Percentiles rank a stretch among this genome's conserved stretches.
Evolutionary conservation across 2,113 vertebrate genomes (phyloP).

Genomic region (Gallinago media): DNA sequence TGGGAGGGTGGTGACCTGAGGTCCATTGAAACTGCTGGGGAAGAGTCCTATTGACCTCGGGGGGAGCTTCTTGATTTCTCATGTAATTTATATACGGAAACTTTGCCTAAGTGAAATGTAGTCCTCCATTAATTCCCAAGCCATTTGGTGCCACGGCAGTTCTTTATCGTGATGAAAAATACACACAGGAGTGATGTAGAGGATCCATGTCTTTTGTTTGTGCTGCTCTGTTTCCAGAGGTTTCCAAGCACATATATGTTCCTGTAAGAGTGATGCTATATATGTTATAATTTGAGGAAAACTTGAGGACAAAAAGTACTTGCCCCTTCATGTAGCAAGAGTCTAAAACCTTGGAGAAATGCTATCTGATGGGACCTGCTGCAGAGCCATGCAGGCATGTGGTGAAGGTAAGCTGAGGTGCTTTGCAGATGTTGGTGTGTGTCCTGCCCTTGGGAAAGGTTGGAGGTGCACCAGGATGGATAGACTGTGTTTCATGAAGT

Average conservation of each 20-base stretch:
- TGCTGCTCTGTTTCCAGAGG: background rate
- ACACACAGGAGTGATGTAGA: background rate
- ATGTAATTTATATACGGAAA: fast-evolving
- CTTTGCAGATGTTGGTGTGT: background rate
- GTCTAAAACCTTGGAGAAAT: background rate
- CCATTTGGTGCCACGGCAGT: background rate
- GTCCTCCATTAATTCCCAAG: background rate
- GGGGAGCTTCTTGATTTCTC: background rate
- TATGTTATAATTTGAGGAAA: background rate
- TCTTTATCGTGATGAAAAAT: background rate
- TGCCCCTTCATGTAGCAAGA: background rate
- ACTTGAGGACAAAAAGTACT: background rate
- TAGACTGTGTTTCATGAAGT: background rate
- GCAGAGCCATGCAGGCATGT: fast-evolving
- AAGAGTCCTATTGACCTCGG: background rate
- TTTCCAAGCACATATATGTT: background rate
- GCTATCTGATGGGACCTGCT: fast-evolving
- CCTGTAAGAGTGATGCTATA: background rate
- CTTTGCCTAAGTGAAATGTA: background rate
- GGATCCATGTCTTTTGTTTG: background rate
- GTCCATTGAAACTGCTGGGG: background rate
- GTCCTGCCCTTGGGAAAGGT: background rate
- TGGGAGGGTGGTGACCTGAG: background rate
- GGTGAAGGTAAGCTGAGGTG: background rate
- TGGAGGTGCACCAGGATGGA: fast-evolving